These are phyloP conservation scores for Takifugu ocellatus DNA, from an alignment of 2,797 vertebrate genomes.

Conservation along the genomic window DNA sequence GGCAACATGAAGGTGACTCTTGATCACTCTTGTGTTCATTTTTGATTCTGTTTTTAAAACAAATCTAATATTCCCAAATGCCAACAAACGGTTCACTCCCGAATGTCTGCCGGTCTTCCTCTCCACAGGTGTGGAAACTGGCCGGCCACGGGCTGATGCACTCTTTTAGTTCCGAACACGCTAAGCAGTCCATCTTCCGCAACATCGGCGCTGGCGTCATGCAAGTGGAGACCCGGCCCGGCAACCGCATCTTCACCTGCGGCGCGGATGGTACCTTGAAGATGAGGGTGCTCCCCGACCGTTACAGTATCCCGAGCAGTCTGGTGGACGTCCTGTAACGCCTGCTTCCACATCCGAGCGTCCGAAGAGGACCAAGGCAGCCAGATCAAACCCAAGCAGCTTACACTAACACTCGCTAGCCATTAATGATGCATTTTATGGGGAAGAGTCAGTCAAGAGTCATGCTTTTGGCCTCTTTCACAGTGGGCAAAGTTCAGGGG, in stretches of 20 bases:
- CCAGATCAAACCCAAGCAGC: constrained; percentile 25
- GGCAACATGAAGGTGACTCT: constrained; percentile 93
- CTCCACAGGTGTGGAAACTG: constrained; percentile 89
- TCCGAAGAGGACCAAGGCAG: constrained; percentile 38
- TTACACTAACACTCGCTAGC: constrained; percentile 51
- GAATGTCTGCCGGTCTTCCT: neutral
- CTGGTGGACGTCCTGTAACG: constrained; percentile 87
- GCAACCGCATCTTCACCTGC: constrained; percentile 94
- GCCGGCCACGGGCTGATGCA: constrained; percentile 91
- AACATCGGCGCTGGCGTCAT: constrained; percentile 95
- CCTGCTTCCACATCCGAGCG: constrained; percentile 22
- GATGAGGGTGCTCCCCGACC: constrained; percentile 91
- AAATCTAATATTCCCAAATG: no score
- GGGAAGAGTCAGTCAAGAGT: constrained; percentile 39
- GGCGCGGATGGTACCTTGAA: constrained; percentile 97
- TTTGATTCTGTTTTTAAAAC: no score
- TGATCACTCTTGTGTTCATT: no score
- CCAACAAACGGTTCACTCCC: neutral
- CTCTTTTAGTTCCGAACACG: constrained; percentile 92
- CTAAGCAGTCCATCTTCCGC: constrained; percentile 98
- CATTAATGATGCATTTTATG: constrained; percentile 32
- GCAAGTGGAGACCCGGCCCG: constrained; percentile 88
- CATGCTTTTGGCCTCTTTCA: constrained; percentile 52
- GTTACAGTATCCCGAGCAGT: constrained; percentile 87
- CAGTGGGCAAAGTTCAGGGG: constrained; percentile 47